These are phyloP conservation scores for Deilephila elpenor DNA, from an alignment of 2,888 invertebrate species.

Conservation along the genomic window DNA sequence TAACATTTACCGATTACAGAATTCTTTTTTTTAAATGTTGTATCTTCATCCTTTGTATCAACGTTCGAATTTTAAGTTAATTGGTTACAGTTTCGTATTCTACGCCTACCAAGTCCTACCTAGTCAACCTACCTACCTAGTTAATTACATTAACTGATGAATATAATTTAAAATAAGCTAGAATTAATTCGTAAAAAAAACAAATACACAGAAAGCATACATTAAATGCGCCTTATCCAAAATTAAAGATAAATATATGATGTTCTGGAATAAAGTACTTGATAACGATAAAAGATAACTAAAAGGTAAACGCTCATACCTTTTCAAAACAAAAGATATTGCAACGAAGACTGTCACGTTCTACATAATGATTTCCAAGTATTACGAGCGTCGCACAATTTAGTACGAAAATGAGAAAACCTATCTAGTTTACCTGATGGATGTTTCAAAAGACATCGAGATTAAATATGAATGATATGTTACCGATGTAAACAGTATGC, in stretches of 20 bases:
- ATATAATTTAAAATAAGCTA: too few relatives aligned
- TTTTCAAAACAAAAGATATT: slow-evolving; percentile 6
- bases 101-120: too few relatives aligned
- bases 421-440: not conserved
- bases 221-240: too few relatives aligned
- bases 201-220: too few relatives aligned
- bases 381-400: not conserved
- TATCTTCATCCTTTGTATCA: not conserved
- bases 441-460: not conserved
- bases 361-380: not conserved
- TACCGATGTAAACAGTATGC: not conserved
- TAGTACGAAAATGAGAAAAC: slow-evolving; percentile 3
- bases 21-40: not conserved
- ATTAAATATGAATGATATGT: not conserved
- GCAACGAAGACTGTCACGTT: not conserved
- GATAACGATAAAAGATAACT: not conserved
- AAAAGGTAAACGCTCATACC: not conserved
- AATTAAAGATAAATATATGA: too few relatives aligned
- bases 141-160: too few relatives aligned
- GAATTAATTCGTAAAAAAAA: too few relatives aligned
- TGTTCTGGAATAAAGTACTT: too few relatives aligned
- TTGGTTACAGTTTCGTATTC: too few relatives aligned
- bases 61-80: too few relatives aligned
- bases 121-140: too few relatives aligned
- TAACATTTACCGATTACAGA: slow-evolving; percentile 2